Percentiles rank a stretch among this genome's conserved stretches.
Evolutionary conservation across 2,113 vertebrate species (phyloP).

Genomic region (Gallinago paraguaiae): DNA sequence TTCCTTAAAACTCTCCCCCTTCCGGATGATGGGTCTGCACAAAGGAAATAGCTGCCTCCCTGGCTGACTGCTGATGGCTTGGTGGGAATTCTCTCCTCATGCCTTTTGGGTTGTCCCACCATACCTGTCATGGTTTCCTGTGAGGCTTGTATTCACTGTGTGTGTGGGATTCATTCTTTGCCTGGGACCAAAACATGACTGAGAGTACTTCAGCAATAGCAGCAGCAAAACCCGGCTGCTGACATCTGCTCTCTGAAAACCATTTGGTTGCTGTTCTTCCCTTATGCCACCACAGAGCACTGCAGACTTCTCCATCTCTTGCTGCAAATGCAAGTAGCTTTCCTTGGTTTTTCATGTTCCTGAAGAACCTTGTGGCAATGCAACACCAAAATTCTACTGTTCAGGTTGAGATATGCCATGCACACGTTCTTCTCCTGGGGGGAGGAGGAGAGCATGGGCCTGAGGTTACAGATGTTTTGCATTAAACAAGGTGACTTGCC

Average conservation of each 20-base stretch:
- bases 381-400: not conserved
- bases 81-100: not conserved
- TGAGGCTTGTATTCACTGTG: not conserved
- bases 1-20: not conserved
- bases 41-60: not conserved
- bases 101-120: not conserved
- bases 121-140: not conserved
- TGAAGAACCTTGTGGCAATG: not conserved
- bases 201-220: not conserved
- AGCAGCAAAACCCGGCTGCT: not conserved
- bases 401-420: not conserved
- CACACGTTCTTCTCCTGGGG: not conserved
- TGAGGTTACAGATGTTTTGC: not conserved
- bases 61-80: not conserved
- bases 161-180: not conserved
- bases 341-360: not conserved
- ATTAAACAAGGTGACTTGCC: not conserved
- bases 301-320: not conserved
- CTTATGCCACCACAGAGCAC: not conserved
- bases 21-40: not conserved
- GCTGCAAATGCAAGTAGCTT: not conserved
- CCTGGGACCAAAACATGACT: not conserved
- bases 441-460: not conserved
- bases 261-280: not conserved
- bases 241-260: not conserved